Conservation (phyloP, 2,113 vertebrate species). For the Pelobates fuscus region DNA sequence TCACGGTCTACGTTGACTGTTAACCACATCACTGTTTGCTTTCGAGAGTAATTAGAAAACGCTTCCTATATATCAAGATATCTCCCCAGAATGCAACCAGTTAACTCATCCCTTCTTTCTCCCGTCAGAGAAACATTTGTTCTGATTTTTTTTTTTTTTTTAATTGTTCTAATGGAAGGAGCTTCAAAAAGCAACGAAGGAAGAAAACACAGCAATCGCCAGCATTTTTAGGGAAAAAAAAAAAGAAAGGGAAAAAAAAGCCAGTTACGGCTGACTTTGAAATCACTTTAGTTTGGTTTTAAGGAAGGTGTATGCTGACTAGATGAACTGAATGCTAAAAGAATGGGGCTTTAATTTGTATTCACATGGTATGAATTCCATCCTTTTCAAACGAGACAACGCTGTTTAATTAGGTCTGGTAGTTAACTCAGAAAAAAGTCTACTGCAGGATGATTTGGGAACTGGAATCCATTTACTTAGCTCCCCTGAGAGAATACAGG, state of each 20-base stretch:
- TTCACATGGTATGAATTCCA: slow-evolving; percentile 67
- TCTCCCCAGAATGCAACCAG: background rate
- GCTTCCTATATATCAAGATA: too few species aligned
- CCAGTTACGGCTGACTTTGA: slow-evolving; percentile 65
- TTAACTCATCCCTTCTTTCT: background rate
- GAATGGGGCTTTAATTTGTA: slow-evolving; percentile 68
- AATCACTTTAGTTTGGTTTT: slow-evolving; percentile 68
- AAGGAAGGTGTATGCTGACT: slow-evolving; percentile 64
- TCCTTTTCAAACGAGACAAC: slow-evolving; percentile 61
- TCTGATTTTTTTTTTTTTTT: slow-evolving; percentile 18
- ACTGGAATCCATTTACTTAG: slow-evolving; percentile 55
- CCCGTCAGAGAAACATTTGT: background rate
- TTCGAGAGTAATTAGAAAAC: too few species aligned
- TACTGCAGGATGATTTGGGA: slow-evolving; percentile 56
- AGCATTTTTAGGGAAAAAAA: slow-evolving; percentile 6
- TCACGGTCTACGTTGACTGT: too few species aligned
- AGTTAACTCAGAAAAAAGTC: slow-evolving; percentile 70
- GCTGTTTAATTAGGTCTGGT: slow-evolving; percentile 76
- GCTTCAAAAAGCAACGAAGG: slow-evolving; percentile 13
- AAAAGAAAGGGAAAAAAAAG: background rate
- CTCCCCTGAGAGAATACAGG: slow-evolving; percentile 59
- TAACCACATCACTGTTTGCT: too few species aligned
- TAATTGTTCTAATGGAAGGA: slow-evolving; percentile 42
- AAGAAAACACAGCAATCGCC: slow-evolving; percentile 18
- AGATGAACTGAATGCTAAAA: slow-evolving; percentile 71